A percentile compares a stretch with the other conserved stretches of the same genome.
phyloP scores from a whole-genome alignment of 2,888 invertebrate species.

The Chrysolina oricalcia region DNA sequence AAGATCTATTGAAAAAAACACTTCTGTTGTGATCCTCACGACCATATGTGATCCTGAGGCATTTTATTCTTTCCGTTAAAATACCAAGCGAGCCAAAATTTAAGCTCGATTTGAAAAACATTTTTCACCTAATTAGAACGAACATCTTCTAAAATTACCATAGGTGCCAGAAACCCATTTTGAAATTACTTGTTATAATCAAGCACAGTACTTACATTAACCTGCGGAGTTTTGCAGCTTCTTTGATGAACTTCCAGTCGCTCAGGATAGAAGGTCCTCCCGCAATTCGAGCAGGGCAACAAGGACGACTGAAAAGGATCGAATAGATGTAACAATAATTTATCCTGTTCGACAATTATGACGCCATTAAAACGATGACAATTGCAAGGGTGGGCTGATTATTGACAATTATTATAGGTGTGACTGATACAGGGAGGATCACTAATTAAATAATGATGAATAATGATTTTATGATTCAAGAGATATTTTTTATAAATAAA shows the following conservation, averaged over 20 bases:
- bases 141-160: too few species aligned
- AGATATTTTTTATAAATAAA: too few species aligned
- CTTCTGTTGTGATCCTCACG: too few species aligned
- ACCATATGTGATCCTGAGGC: too few species aligned
- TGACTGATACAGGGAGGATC: not conserved
- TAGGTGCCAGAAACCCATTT: not conserved
- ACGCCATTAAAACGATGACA: conserved; percentile 9
- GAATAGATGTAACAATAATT: not conserved
- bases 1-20: too few species aligned
- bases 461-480: too few species aligned
- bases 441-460: not conserved
- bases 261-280: conserved; percentile 81
- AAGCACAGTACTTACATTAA: conserved; percentile 55
- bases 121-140: too few species aligned
- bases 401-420: conserved; percentile 10
- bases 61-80: too few species aligned
- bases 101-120: too few species aligned
- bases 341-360: not conserved
- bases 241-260: conserved; percentile 77
- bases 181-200: too few species aligned
- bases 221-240: conserved; percentile 68
- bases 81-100: too few species aligned
- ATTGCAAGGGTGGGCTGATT: conserved; percentile 15
- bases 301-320: conserved; percentile 71
- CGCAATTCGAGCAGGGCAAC: conserved; percentile 79